Percentiles rank a stretch among this genome's conserved stretches.
Evolutionary conservation across 2,113 vertebrate species (phyloP).

Genomic region (Brachypteracias leptosomus): DNA sequence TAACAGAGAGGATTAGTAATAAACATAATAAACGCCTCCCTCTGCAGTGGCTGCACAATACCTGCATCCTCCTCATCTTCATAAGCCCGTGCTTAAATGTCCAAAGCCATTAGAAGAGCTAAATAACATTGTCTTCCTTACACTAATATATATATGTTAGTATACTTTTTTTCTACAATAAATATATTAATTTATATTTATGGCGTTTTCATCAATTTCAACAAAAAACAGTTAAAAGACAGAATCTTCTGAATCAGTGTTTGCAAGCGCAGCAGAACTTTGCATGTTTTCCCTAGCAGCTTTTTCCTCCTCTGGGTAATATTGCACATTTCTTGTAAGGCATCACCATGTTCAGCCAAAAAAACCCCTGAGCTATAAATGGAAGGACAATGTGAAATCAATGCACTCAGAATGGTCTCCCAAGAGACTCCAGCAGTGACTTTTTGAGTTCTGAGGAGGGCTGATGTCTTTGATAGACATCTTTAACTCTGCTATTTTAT

Average conservation of each 20-base stretch:
- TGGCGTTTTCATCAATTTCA: background rate
- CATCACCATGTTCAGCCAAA: background rate
- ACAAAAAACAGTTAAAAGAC: background rate
- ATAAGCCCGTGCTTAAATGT: background rate
- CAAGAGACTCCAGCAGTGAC: background rate
- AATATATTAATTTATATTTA: background rate
- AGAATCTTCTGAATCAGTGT: background rate
- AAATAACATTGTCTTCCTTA: background rate
- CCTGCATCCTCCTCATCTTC: background rate
- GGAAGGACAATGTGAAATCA: background rate
- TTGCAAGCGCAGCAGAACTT: background rate
- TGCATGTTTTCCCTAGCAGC: background rate
- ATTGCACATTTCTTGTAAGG: background rate
- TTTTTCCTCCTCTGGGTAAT: background rate
- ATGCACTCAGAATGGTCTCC: background rate
- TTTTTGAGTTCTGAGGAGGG: background rate
- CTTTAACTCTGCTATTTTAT: background rate
- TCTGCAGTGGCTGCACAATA: background rate
- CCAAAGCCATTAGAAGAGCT: background rate
- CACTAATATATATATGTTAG: background rate
- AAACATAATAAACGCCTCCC: background rate
- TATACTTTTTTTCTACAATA: background rate
- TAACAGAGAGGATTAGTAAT: background rate
- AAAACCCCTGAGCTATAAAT: background rate
- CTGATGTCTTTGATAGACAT: background rate